A percentile compares a stretch with the other conserved stretches of the same genome.
Conservation (phyloP, 2,797 vertebrate genomes). For the Vespertilio murinus region DNA sequence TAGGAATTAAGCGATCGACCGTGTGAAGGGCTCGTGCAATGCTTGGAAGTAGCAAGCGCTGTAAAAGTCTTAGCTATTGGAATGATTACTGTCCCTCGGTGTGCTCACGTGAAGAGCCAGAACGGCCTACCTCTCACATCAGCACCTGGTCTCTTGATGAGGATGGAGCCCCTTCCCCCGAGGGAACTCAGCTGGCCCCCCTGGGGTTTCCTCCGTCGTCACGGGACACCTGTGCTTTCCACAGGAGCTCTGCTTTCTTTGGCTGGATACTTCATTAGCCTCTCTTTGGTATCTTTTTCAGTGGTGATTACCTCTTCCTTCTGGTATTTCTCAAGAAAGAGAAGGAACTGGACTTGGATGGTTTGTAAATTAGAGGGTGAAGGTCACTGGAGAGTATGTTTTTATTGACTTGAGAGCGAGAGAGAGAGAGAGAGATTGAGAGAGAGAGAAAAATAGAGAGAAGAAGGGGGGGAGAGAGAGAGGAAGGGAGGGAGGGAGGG, state of each 20-base stretch:
- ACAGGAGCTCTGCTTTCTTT: neutral
- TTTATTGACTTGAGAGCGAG: neutral
- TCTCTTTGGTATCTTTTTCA: neutral
- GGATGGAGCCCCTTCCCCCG: accelerated
- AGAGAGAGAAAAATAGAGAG: no score
- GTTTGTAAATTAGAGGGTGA: neutral
- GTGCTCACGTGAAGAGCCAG: accelerated
- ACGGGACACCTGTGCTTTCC: neutral
- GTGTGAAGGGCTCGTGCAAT: neutral
- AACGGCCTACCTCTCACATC: no score
- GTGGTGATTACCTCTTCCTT: neutral
- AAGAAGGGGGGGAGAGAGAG: no score
- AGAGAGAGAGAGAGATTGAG: no score
- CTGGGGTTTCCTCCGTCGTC: neutral
- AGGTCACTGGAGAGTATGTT: neutral
- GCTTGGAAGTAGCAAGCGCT: neutral
- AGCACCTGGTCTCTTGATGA: neutral
- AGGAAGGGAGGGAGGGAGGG: no score
- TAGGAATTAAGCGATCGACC: accelerated
- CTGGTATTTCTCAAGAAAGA: neutral
- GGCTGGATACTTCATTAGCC: accelerated
- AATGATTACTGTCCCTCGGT: accelerated
- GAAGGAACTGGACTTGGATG: neutral
- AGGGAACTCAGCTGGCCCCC: neutral
- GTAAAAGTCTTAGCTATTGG: neutral